Base-by-base conservation (phyloP, 1,140 invertebrate genomes). In the Philaenus spumarius region DNA sequence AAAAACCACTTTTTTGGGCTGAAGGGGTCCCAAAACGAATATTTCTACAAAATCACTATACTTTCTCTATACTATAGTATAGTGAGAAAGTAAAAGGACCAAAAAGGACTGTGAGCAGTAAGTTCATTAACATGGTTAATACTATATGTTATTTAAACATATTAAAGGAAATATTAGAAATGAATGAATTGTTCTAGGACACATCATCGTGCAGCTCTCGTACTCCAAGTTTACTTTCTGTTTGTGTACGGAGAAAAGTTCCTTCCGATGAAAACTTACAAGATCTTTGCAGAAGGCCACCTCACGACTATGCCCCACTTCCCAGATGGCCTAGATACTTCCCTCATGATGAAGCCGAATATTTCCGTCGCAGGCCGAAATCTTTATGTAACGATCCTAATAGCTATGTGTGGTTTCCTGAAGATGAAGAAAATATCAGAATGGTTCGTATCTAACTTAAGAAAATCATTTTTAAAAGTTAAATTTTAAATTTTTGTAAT, bases 231-330 rank as follows among this genome's bases (percentile, higher is more conserved):
- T 82, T 92, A 64, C 72, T 93, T 47, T 90, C 90, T 59, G 89
- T 89, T 39, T 94, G 91, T 74, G 87, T 93, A 59, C 80, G 86
- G 62, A 82, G 87, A 67, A 79, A 82, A 68, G 84, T 85, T 53
- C 87, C 88, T 56, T 92, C 87, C 63, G 89, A 93, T 71, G 89
- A 92, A 73, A 93, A 92, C 71, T 76, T 92, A 61, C 85, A 86
- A 72, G 80, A 82, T 48, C 65, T 77, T 20, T 73, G 70, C 51
- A 61, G 67, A 39, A 55, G 68, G 34, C 64, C 66, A 5, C 67
- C 68, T 11, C 76, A 77, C 43, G 82, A 83, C 57, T 85, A 82
- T 72, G 86, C 86, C 19, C 87, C 87, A 58, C 82, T 83, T 67
- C 81, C 84, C 59, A 75, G 81, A 62, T 87, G 85, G 77, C 83